Base-by-base conservation (phyloP, 2,888 invertebrate species). In the Panopea generosa region DNA sequence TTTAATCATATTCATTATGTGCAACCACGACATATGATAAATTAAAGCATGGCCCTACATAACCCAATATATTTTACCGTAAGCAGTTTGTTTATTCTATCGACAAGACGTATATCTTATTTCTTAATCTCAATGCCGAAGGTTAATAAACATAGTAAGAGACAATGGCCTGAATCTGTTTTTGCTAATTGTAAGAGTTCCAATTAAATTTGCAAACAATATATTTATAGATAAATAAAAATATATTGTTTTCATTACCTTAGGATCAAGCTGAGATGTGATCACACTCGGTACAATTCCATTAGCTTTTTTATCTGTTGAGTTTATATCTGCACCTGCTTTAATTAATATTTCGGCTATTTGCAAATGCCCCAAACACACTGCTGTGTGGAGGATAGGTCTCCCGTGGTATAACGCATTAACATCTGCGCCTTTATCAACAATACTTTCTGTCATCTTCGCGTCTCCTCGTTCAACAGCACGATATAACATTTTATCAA, bases 361-460 rank as follows among this genome's bases (percentile, higher is more conserved):
- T 22, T 73, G 62, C 24, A 57, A 11, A 56, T 77, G 47, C 11
- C 83, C 85, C 9, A 38, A 40, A 22, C 45, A 33, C 11, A 81
- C 61, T 14, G 85, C 78, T 1, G 67, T 16, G 50, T 85, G 85
- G 7, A 85, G 27, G 29, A 85, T 27, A 6, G 82, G 83, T 55
- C 70, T 79, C 14, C 85, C 85, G 11, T 79, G 69, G 16, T 55
- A 74, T 3, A n/a, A 52, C 2, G 33, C 50, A 57, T 81, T 76
- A 16, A 71, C 63, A 43, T 82, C 73, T 0, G 77, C 85, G 20
- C 82, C 81, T 40, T 63, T 59, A 16, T 66, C 16, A 11, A 72
- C 29, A 9, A 82, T 47, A 24, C 60, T 27, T 7, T 69, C 52
- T 7, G 81, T 75, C 1, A 76, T 59, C 11, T 59, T 20, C 1